Evolutionary conservation across 2,888 invertebrate species (phyloP), one percentile per base, ranked within the genome.

Genomic region (Troilus luridus): DNA sequence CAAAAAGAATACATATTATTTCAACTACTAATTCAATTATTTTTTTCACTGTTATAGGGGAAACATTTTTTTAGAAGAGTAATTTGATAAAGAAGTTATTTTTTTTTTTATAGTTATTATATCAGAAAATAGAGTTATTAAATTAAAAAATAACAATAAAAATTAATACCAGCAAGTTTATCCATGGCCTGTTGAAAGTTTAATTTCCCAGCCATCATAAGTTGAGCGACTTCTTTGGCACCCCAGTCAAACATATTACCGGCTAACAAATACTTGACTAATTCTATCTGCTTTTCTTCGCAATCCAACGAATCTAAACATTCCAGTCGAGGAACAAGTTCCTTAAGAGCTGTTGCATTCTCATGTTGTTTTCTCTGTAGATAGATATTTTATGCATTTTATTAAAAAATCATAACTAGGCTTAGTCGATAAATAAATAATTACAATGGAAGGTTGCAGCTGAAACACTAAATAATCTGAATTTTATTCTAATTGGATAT

Each of bases 211-310:
- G 95, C 95, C 94, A 98, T 97, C 95, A 99, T 95, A 92, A 99
- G 96, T 93, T 96, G 95, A 24, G 97, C 96, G 7, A 98, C 97
- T 94, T 98, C 98, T 94, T 97, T 97, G 3, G 99, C 98, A 90
- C 99, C 99, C 98, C 98, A 99, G 94, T 99, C 99, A 95, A 99
- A 99, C 95, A 99, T 98, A 94, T 99, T 99, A 56, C 99, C 98
- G 94, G 95, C 95, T 72, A 96, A 94, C 72, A 96, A 94, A 21
- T 96, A 95, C 94, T 95, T 94, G 41, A 95, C 94, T 41, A 96
- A 93, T 89, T 95, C 94, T 92, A 95, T 88, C 24, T 93, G 92
- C 19, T 93, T 91, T 60, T 93, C 92, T 7, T 72, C 67, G n/a
- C 91, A 60, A 19, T 94, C 94, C 56, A 94, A 92, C 0, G 93